Percentiles rank a stretch among this genome's conserved stretches.
Evolutionary conservation across 2,113 vertebrate species (phyloP).

Genomic region (Baryphthengus martii): DNA sequence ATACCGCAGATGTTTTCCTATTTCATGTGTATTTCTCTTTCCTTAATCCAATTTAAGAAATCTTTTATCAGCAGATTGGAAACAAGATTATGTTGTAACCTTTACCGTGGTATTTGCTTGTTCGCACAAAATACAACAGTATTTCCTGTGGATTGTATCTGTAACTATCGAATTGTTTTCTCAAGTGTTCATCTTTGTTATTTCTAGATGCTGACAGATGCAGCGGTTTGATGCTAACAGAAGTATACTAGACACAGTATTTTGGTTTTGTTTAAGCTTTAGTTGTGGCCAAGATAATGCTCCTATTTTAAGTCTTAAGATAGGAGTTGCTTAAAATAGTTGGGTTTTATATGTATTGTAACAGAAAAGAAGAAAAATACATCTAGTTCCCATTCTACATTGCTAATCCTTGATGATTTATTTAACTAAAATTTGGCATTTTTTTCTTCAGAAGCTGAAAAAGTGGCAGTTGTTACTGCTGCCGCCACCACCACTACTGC

Average conservation of each 20-base stretch:
- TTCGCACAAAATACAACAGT: background rate
- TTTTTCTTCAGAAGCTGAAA: conserved; percentile 67
- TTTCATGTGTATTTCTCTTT: background rate
- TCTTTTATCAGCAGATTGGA: background rate
- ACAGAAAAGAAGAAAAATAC: background rate
- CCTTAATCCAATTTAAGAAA: background rate
- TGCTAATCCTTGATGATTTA: background rate
- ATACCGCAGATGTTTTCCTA: background rate
- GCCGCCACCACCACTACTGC: background rate
- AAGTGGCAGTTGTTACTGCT: conserved; percentile 24
- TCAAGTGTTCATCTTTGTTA: background rate
- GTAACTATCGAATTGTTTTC: background rate
- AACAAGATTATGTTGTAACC: background rate
- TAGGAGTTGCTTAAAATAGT: background rate
- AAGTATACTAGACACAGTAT: background rate
- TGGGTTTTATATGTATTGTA: background rate
- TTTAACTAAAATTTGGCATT: background rate
- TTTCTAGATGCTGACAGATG: background rate
- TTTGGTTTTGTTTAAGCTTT: background rate
- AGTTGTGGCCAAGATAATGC: background rate
- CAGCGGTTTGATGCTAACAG: conserved; percentile 7
- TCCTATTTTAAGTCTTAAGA: background rate
- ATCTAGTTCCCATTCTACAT: background rate
- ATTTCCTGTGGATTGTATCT: background rate
- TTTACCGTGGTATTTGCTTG: background rate